Evolutionary conservation across 2,113 vertebrate genomes (phyloP).

Genomic region (Apodemus sylvaticus): DNA sequence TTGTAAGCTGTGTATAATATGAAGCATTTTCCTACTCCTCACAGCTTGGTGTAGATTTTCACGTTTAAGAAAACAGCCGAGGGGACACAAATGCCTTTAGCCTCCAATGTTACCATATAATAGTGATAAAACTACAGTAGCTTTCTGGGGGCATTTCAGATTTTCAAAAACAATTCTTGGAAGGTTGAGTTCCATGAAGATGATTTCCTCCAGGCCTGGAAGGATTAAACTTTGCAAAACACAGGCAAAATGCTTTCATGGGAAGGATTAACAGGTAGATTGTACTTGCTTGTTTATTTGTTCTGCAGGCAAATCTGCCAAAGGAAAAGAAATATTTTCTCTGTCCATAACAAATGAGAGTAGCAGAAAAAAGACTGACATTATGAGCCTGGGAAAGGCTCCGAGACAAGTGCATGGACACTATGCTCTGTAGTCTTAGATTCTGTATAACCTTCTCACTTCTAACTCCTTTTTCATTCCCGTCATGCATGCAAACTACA

Average conservation of each 20-base stretch:
- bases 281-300: constrained; percentile 18
- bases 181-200: constrained; percentile 14
- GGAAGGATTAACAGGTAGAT: background rate
- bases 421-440: background rate
- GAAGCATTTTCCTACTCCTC: background rate
- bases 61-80: constrained; percentile 10
- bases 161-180: background rate
- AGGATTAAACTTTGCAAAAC: constrained; percentile 42
- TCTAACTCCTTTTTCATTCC: background rate
- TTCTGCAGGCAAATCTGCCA: background rate
- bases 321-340: constrained; percentile 7
- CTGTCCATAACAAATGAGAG: background rate
- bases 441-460: background rate
- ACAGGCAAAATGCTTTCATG: constrained; percentile 7
- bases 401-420: background rate
- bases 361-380: background rate
- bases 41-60: background rate
- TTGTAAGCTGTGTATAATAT: background rate
- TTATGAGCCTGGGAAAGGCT: background rate
- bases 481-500: background rate
- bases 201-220: background rate
- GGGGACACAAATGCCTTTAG: background rate
- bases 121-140: background rate
- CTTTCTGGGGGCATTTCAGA: background rate
- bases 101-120: background rate